Evolutionary conservation across 2,113 vertebrate genomes (phyloP).

Genomic region (Gambusia affinis): DNA sequence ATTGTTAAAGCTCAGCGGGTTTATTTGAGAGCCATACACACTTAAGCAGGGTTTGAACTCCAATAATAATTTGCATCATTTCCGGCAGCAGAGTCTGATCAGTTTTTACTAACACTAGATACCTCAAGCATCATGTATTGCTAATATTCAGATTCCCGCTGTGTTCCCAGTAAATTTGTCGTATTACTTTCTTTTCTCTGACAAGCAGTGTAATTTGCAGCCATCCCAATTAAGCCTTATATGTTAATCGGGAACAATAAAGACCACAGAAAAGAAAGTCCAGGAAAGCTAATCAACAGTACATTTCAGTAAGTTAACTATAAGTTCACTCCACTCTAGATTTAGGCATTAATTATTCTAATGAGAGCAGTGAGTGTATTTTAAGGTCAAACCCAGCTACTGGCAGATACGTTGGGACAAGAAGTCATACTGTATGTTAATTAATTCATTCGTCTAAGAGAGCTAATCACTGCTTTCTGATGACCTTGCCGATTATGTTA

Average conservation of each 20-base stretch:
- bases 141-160: slow-evolving; percentile 33
- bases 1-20: neutral
- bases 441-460: slow-evolving; percentile 50
- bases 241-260: slow-evolving; percentile 69
- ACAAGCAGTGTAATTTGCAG: slow-evolving; percentile 45
- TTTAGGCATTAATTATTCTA: slow-evolving; percentile 76
- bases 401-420: slow-evolving; percentile 56
- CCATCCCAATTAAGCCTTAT: slow-evolving; percentile 53
- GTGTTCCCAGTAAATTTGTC: slow-evolving; percentile 28
- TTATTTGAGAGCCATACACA: slow-evolving; percentile 9
- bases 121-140: neutral
- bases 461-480: slow-evolving; percentile 47
- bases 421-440: slow-evolving; percentile 61
- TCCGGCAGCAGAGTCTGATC: neutral
- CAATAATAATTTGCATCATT: neutral
- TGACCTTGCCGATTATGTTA: slow-evolving; percentile 61
- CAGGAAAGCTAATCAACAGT: slow-evolving; percentile 52
- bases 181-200: slow-evolving; percentile 32
- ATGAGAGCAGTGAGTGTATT: slow-evolving; percentile 69
- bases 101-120: slow-evolving; percentile 5
- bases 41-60: slow-evolving; percentile 12
- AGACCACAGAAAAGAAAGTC: slow-evolving; percentile 43
- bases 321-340: slow-evolving; percentile 48
- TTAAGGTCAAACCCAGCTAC: slow-evolving; percentile 73
- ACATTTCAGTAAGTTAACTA: slow-evolving; percentile 46